Evolutionary conservation across 1,140 invertebrate genomes (phyloP), one percentile per base, ranked within the genome.

Genomic region (Drosophila hydei): DNA sequence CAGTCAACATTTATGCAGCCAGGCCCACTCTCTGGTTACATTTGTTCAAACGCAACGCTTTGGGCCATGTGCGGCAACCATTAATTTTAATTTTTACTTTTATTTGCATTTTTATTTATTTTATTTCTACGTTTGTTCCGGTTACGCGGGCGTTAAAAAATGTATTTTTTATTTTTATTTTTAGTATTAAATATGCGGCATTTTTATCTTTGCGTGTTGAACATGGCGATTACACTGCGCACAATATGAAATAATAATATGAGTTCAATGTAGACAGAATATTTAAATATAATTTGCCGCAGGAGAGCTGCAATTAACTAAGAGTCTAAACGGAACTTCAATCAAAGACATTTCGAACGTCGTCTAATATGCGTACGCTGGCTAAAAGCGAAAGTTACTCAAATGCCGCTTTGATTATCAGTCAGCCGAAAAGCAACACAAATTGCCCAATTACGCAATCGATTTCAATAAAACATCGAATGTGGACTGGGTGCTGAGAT

Each of bases 371-470:
- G 6, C 38, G 25, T 42, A 14, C 36, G 2, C 38, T 12, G n/a
- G 21, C 19, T 7, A 11, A 40, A 27, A 18, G 25, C 30, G 60
- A 58, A 78, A 63, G 42, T 36, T 19, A 43, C 52, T 50, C 21
- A 27, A 52, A 43, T 23, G 4, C 23, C 38, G 38, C 60, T 61
- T 75, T 61, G 76, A 75, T 71, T 79, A 79, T 61, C 59, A 60
- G 7, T 21, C 33, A 50, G 43, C 25, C 50, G 55, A 45, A 45
- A 64, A 64, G 54, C 70, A 40, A 12, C 56, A 48, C 70, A 79
- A 79, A 79, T 79, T 81, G 74, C 48, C 64, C 78, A 81, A 81
- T 81, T 81, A 81, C 59, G 56, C 68, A 81, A 80, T 77, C 78
- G 80, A 80, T 80, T 80, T 68, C 68, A 81, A 64, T 81, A 63